Conservation (phyloP, 2,888 invertebrate genomes). For the Apamea monoglypha region DNA sequence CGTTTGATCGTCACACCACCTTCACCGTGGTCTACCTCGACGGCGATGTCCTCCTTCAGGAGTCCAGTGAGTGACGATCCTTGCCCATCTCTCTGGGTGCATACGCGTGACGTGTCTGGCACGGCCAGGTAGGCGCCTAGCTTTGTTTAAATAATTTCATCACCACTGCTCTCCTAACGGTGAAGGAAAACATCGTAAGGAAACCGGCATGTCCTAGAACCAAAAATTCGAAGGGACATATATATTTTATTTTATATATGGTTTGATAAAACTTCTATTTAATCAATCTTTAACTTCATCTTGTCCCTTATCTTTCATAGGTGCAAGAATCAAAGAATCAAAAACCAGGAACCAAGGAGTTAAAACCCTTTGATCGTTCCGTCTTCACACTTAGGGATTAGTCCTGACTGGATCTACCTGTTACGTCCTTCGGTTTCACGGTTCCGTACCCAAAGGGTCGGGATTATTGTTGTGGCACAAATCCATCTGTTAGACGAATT, state of each 20-base stretch:
- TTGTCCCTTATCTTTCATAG: not conserved
- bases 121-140: not conserved
- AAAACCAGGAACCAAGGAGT: conserved; percentile 24
- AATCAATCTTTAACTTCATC: not conserved
- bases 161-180: not conserved
- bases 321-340: conserved; percentile 2
- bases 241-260: no score
- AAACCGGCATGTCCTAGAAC: not conserved
- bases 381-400: conserved; percentile 43
- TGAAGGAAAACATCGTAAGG: not conserved
- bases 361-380: conserved; percentile 27
- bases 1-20: no score
- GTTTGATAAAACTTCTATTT: not conserved
- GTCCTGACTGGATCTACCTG: conserved; percentile 49
- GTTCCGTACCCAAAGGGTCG: conserved; percentile 47
- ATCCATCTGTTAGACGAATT: conserved; percentile 50
- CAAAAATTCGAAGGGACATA: not conserved
- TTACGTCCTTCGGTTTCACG: conserved; percentile 49
- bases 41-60: no score
- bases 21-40: no score
- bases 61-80: no score
- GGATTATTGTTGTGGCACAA: conserved; percentile 48
- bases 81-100: no score
- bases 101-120: no score
- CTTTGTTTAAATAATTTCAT: not conserved